phyloP scores from a whole-genome alignment of 1,140 invertebrate species.

The Drosophila truncata region DNA sequence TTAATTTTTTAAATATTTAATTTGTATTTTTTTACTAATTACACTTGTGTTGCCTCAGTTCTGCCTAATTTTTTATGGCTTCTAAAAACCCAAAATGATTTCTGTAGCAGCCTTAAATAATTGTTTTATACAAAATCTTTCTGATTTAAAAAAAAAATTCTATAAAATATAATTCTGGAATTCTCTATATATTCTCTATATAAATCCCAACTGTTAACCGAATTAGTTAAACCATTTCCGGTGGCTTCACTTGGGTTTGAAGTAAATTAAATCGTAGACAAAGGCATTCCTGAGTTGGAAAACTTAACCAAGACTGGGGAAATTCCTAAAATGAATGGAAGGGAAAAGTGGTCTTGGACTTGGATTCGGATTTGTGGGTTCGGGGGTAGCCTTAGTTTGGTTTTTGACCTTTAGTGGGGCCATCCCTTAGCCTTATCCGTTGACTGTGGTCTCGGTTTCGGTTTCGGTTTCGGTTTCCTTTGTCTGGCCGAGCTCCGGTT shows the following conservation, averaged over 20 bases:
- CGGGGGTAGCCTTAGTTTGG: constrained; percentile 19
- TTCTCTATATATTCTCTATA: not conserved
- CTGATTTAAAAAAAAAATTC: not conserved
- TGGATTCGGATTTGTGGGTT: not conserved
- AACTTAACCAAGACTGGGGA: constrained; percentile 8
- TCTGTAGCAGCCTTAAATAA: not conserved
- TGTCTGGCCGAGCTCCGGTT: constrained; percentile 50
- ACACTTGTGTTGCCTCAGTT: too few species aligned
- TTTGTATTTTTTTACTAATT: too few species aligned
- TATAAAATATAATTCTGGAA: not conserved
- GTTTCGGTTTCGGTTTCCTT: constrained; percentile 29
- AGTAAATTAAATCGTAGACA: constrained; percentile 27
- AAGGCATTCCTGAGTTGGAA: not conserved
- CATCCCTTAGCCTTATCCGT: constrained; percentile 22
- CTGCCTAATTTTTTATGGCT: too few species aligned
- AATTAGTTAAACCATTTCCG: constrained; percentile 9
- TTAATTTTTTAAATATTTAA: not conserved
- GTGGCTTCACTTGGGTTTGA: not conserved
- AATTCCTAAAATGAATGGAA: constrained; percentile 9
- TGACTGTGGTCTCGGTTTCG: constrained; percentile 31
- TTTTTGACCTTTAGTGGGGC: constrained; percentile 42
- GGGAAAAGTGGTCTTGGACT: not conserved
- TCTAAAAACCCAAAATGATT: not conserved
- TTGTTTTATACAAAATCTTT: not conserved
- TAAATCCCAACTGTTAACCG: not conserved